Evolutionary conservation across 2,888 invertebrate species (phyloP).

Genomic region (Odontothrips loti): DNA sequence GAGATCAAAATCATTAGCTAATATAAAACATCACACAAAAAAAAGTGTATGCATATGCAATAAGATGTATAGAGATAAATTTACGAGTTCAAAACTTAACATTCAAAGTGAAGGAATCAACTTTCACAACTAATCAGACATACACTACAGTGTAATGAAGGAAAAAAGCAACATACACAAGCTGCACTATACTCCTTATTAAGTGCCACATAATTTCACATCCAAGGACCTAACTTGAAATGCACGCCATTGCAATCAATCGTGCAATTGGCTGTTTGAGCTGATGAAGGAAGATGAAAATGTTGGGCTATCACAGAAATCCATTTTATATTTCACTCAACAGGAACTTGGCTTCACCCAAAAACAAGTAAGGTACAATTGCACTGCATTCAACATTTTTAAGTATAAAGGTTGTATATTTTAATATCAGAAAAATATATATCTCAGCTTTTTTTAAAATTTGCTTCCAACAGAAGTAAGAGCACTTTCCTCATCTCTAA

Average conservation of each 20-base stretch:
- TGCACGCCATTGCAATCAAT: background rate
- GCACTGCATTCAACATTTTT: background rate
- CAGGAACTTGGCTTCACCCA: conserved; percentile 2
- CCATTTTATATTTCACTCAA: background rate
- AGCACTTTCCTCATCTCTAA: background rate
- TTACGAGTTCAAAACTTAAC: background rate
- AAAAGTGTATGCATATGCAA: background rate
- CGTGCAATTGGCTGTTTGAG: background rate
- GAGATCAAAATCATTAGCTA: conserved; percentile 16
- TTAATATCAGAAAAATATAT: conserved; percentile 2
- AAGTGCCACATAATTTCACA: background rate
- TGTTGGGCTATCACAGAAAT: conserved; percentile 7
- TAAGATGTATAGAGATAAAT: background rate
- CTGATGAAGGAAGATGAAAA: background rate
- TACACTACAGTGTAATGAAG: background rate
- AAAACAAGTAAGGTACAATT: background rate
- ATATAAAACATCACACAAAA: background rate
- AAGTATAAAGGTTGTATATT: background rate
- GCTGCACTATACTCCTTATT: background rate
- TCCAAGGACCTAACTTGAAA: background rate
- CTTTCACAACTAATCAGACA: background rate
- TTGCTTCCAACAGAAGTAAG: background rate
- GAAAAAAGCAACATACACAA: background rate
- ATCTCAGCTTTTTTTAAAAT: background rate
- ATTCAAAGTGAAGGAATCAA: background rate